These are phyloP conservation scores for Chelmon rostratus DNA, from an alignment of 2,797 vertebrate species.

Conservation along the genomic window DNA sequence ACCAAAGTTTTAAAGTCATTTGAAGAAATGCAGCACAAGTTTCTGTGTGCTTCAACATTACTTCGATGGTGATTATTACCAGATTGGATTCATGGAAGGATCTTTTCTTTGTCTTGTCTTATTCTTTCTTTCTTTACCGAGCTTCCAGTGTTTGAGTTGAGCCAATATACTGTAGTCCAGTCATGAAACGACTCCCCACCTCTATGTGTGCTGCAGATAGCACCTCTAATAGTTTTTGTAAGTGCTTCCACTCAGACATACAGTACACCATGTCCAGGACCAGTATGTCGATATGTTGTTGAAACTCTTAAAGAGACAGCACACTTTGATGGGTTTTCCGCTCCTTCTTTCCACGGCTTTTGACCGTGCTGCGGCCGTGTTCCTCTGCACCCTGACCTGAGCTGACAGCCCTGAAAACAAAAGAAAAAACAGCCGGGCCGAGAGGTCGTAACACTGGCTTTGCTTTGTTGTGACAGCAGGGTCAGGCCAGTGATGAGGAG, in stretches of 20 bases:
- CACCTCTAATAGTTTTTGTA: constrained; percentile 22
- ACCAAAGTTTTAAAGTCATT: constrained; percentile 27
- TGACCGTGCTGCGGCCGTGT: constrained; percentile 28
- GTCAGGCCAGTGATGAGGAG: constrained; percentile 19
- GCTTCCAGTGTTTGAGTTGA: constrained; percentile 5
- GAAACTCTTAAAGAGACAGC: constrained; percentile 29
- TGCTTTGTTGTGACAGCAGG: constrained; percentile 44
- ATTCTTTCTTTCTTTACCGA: background rate
- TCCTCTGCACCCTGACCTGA: constrained; percentile 42
- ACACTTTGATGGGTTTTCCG: constrained; percentile 50
- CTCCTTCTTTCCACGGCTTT: constrained; percentile 21
- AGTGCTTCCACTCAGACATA: constrained; percentile 32
- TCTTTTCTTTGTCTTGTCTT: background rate
- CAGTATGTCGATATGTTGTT: constrained; percentile 25
- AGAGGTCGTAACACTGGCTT: constrained; percentile 51
- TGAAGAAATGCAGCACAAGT: background rate
- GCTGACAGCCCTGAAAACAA: constrained; percentile 37
- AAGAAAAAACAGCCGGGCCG: constrained; percentile 27
- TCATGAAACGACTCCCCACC: constrained; percentile 10
- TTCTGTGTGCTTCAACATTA: background rate
- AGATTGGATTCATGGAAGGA: background rate
- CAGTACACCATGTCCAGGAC: constrained; percentile 17
- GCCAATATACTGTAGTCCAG: background rate
- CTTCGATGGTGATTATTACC: constrained; percentile 4
- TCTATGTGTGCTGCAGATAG: constrained; percentile 2